A percentile compares a stretch with the other conserved stretches of the same genome.
Evolutionary conservation across 2,888 invertebrate genomes (phyloP).

Genomic region (Eudemis profundana): DNA sequence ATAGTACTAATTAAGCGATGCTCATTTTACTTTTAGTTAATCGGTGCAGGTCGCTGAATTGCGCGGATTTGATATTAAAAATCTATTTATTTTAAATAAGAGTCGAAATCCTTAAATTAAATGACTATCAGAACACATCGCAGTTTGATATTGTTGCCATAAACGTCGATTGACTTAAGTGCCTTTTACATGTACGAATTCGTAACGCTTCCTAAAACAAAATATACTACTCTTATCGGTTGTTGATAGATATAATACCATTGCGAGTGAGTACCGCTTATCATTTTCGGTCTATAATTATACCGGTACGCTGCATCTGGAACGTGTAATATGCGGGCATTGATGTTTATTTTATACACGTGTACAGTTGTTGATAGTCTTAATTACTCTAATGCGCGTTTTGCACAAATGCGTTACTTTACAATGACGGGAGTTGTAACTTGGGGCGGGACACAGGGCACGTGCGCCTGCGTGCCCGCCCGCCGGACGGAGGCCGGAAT

Average conservation of each 20-base stretch:
- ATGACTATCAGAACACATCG: slow-evolving; percentile 3
- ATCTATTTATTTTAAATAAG: slow-evolving; percentile 14
- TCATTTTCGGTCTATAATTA: slow-evolving; percentile 25
- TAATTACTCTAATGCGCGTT: neutral
- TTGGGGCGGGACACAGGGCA: neutral
- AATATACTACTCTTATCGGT: slow-evolving; percentile 37
- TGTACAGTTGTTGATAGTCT: slow-evolving; percentile 7
- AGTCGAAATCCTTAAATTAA: slow-evolving; percentile 1
- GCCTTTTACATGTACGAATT: slow-evolving; percentile 44
- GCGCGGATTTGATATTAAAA: slow-evolving; percentile 13
- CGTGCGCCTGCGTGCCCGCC: neutral
- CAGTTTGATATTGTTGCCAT: slow-evolving; percentile 32
- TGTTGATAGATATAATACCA: slow-evolving; percentile 24
- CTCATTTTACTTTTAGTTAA: slow-evolving; percentile 24
- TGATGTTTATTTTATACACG: slow-evolving; percentile 3
- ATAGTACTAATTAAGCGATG: slow-evolving; percentile 26
- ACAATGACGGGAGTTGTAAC: neutral
- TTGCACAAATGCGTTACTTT: slow-evolving; percentile 21
- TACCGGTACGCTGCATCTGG: neutral
- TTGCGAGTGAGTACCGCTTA: slow-evolving; percentile 21
- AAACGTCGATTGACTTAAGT: slow-evolving; percentile 39
- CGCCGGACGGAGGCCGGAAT: neutral
- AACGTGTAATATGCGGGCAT: slow-evolving; percentile 1
- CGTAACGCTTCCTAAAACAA: slow-evolving; percentile 29
- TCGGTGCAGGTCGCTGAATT: slow-evolving; percentile 6